Base-by-base conservation (phyloP, 2,888 invertebrate genomes). In the Camponotus fellah region DNA sequence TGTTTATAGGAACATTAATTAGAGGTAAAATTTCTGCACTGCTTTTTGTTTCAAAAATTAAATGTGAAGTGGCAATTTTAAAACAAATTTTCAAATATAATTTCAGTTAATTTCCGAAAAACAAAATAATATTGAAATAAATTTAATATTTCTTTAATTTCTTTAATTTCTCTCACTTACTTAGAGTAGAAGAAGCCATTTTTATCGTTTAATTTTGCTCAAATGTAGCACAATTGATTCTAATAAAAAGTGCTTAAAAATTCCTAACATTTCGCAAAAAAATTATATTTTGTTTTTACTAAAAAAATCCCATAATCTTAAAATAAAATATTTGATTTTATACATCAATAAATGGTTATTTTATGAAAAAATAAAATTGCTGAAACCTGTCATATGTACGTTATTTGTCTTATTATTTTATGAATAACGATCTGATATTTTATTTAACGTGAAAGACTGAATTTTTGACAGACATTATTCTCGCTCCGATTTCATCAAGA, bases 391-490 rank as follows among this genome's bases (percentile, higher is more conserved):
- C 6, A 46, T 17, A 5, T 17, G 1, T 46, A 14, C 5, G 4
- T 17, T 46, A 17, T 46, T 46, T 1, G 17, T 46, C 17, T 14
- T 3, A n/a, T 53, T 26, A 37, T 53, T 53, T 49, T 12, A 66
- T 46, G 8, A 53, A 46, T 43, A 43, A 76, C n/a, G 26, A 53
- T 14, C 26, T 40, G 26, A 66, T 69, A 10, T 3, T n/a, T 71
- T 43, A 32, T 34, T 56, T 40, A 32, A 14, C 37, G 32, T 12
- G 32, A 66, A 53, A 3, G 17, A 64, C 34, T 34, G 46, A 58
- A 46, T 14, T 43, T 69, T 6, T 58, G 12, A 79, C 46, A 60
- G 56, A 62, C 46, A 71, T 79, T 79, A 79, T 72, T 72, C 26
- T 72, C 56, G 72, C 37, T 32, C 46, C 34, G 60, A 21, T 34